Evolutionary conservation across 53 echinoderm and acorn worm species (phyloP).

Genomic region (Holothuria leucospilota): DNA sequence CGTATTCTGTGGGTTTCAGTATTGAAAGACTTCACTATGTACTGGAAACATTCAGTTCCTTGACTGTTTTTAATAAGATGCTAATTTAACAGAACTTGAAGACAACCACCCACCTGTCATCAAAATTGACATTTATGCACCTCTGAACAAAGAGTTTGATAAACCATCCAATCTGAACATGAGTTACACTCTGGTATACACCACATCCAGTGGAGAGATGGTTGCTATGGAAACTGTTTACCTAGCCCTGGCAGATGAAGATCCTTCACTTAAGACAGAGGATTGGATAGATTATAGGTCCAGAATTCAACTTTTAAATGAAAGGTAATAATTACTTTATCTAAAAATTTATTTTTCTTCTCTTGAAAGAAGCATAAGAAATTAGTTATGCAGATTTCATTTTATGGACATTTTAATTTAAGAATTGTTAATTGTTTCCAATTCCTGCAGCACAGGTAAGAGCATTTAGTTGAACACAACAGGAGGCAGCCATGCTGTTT

Average conservation of each 20-base stretch:
- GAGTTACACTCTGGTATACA: conserved; percentile 22
- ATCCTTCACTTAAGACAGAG: neutral
- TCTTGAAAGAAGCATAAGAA: no score
- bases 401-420: no score
- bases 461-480: no score
- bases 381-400: no score
- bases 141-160: conserved; percentile 28
- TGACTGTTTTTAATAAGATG: neutral
- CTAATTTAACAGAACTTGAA: neutral
- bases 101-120: neutral
- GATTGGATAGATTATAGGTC: conserved; percentile 6
- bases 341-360: no score
- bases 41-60: no score
- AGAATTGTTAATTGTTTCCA: no score
- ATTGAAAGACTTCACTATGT: no score
- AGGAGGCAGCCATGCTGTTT: no score
- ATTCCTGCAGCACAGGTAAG: no score
- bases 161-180: neutral
- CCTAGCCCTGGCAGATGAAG: neutral
- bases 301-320: neutral
- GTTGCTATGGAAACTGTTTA: conserved; percentile 17
- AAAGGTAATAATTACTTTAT: neutral
- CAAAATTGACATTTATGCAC: conserved; percentile 15
- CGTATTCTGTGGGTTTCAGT: no score
- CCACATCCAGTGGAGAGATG: no score